Base-by-base conservation (phyloP, 2,113 vertebrate species). In the Cyprinodon brontotheroides region DNA sequence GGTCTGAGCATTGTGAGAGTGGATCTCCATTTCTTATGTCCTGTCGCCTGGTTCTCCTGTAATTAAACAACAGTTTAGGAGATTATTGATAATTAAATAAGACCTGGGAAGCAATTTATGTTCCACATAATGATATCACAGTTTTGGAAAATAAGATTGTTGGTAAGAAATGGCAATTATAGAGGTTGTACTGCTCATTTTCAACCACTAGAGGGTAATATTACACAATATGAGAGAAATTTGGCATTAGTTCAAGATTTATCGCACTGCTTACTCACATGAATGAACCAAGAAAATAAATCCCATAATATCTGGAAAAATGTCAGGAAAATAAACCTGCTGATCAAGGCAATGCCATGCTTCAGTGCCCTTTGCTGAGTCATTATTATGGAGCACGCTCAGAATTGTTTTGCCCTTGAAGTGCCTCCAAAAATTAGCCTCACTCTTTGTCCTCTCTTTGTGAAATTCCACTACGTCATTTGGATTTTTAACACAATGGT, bases 1-100 rank as follows among this genome's bases (percentile, higher is more conserved):
- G 92, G 83, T 99, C 98, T 12, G 97, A 99, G 85, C 98, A 99
- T 86, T 99, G 98, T 1, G 97, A 98, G 43, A 99, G 93, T 0
- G 98, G 98, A 84, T 99, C 97, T 69, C 98, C 98, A n/a, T 99
- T 99, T 78, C 97, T 92, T 90, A 99, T 98, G 89, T 99, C 98
- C 86, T 99, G 98, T 15, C 97, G 89, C 75, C 98, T 95, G 43
- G 97, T 98, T 67, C 97, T 95, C 82, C 98, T 99, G 91, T 22
- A 87, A 60, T 78, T 68, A 36, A 78, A 76, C 0, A 0, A 60
- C 3, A 67, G 11, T 61, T 17, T 15, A 69, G 61, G 15, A 62
- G 15, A 72, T 70, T 37, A 20, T 11, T 47, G 53, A 50, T 15
- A 40, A 11, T 53, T 14, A 43, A 74, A 53, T 43, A 61, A n/a